These are phyloP conservation scores for Premnoplex brunnescens DNA, from an alignment of 2,797 vertebrate genomes.

Conservation along the genomic window DNA sequence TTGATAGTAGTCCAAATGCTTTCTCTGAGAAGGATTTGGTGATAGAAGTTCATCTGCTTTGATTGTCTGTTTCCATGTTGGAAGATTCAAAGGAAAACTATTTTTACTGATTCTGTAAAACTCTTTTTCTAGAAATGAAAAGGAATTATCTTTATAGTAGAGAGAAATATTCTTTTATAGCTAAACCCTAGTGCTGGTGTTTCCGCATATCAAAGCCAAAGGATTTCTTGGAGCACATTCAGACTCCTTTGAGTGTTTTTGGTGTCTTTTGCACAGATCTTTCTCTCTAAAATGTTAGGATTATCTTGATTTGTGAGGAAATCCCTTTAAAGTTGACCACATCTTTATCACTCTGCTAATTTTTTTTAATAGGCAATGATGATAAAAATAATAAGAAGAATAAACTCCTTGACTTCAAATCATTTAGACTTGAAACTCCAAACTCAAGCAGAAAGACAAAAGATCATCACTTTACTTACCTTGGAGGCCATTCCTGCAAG, in stretches of 20 bases:
- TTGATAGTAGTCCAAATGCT: background rate
- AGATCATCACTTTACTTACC: background rate
- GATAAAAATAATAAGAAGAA: background rate
- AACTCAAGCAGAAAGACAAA: background rate
- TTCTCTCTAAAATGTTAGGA: background rate
- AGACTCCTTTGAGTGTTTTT: background rate
- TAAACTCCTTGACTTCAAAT: background rate
- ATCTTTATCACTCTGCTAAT: background rate
- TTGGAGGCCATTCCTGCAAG: background rate
- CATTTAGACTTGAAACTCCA: background rate
- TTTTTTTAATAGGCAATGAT: background rate
- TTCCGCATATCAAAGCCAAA: background rate
- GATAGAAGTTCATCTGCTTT: background rate
- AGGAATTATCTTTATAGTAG: background rate
- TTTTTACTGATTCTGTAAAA: background rate
- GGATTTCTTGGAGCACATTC: background rate
- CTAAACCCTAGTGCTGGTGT: background rate
- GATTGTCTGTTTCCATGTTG: background rate
- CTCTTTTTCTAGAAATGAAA: background rate
- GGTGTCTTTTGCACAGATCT: background rate
- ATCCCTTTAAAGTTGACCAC: background rate
- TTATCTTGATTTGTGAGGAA: background rate
- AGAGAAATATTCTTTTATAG: background rate
- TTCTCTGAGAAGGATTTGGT: background rate
- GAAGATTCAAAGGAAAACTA: background rate